Evolutionary conservation across 2,113 vertebrate genomes (phyloP), one percentile per base, ranked within the genome.

Genomic region (Glaucidium brasilianum): DNA sequence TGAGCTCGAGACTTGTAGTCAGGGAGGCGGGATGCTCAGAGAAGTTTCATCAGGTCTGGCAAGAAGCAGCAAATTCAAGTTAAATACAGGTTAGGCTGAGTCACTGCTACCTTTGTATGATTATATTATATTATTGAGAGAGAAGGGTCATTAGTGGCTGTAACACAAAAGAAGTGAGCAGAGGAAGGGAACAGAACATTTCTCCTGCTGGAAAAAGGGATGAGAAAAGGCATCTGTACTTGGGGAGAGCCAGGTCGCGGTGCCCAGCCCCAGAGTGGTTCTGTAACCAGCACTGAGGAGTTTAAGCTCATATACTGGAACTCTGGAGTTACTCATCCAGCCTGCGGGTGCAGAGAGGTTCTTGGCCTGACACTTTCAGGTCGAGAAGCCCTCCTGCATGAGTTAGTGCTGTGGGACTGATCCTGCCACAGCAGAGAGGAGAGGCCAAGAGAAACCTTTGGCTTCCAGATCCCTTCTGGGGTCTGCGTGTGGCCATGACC

Each of bases 361-460:
- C 64, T 74, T 69, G 59, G 5, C 39, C 22, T 29, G 45, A 1
- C 3, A 1, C 25, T 15, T 5, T 4, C 29, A 23, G 30, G 11
- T 4, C 0, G 6, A 68, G 45, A 7, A 52, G 26, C 17, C 15
- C 11, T 12, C 12, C 43, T 10, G 50, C 52, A 27, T 0, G 0
- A 14, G 41, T 1, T 6, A 66, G 23, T 15, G 58, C 76, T 41
- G n/a, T 0, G 6, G 49, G 63, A 32, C 15, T 0, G 22, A 4
- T 20, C 52, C 68, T 52, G 53, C 12, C 34, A 11, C 6, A 10
- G 47, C 3, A 11, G 71, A 27, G 9, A 34, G 25, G 45, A 17
- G 17, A 45, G 17, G 62, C 39, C 37, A 3, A 4, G 6, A 4
- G 34, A 7, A 35, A 13, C 41, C 15, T 11, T 74, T 8, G 62